Evolutionary conservation across 1,140 invertebrate species (phyloP).

Genomic region (Bombus sylvicola): DNA sequence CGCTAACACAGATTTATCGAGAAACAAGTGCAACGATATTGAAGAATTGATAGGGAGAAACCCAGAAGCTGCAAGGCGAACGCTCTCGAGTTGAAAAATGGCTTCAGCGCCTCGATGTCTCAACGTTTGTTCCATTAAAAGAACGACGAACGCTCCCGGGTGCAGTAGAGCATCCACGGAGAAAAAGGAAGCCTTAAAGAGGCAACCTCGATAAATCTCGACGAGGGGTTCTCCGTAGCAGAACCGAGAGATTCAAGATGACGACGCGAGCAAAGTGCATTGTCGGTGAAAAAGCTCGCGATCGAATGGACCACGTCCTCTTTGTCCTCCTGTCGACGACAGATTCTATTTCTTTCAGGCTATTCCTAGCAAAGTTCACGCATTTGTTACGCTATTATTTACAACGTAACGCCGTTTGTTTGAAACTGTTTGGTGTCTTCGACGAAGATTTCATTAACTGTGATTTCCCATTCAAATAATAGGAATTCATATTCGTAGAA

Average conservation of each 20-base stretch:
- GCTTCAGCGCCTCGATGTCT: conserved; percentile 48
- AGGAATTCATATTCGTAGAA: too few species aligned
- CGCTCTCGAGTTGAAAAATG: conserved; percentile 52
- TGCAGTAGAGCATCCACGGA: conserved; percentile 50
- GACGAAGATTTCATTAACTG: not conserved
- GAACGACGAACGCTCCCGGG: conserved; percentile 53
- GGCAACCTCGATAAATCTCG: conserved; percentile 65
- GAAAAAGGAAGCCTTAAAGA: conserved; percentile 61
- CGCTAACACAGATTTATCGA: conserved; percentile 18
- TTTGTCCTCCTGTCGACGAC: conserved; percentile 15
- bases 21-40: not conserved
- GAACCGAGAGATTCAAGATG: conserved; percentile 40
- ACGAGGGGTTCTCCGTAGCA: conserved; percentile 40
- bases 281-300: conserved; percentile 30
- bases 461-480: not conserved
- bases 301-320: not conserved
- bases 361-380: too few species aligned
- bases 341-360: not conserved
- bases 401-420: not conserved
- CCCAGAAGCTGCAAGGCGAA: conserved; percentile 46
- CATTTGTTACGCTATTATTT: not conserved
- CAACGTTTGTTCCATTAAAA: conserved; percentile 65
- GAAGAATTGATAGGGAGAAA: conserved; percentile 46
- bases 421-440: not conserved
- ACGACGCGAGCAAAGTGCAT: conserved; percentile 53